A percentile compares a stretch with the other conserved stretches of the same genome.
Evolutionary conservation across 2,797 vertebrate species (phyloP).

Genomic region (Todus mexicanus): DNA sequence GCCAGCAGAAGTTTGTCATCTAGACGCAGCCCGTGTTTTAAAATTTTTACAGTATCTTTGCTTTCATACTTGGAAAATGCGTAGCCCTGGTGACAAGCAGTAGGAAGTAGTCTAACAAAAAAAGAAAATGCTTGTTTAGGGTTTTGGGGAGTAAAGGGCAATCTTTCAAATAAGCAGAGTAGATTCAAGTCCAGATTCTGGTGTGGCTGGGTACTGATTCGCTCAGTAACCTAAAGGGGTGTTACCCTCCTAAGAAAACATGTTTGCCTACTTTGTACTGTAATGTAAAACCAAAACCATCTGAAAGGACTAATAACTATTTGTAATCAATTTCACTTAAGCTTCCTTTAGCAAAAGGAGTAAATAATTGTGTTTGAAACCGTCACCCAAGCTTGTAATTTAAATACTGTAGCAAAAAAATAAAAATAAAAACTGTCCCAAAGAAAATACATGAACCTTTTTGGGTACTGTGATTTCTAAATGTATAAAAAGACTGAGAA

Average conservation of each 20-base stretch:
- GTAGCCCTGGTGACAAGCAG: background rate
- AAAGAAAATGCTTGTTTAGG: background rate
- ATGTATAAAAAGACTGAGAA: background rate
- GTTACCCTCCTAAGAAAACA: slow-evolving; percentile 3
- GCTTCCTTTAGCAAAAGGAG: slow-evolving; percentile 45
- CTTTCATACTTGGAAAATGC: background rate
- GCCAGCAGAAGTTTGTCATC: slow-evolving; percentile 9
- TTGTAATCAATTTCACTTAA: slow-evolving; percentile 60
- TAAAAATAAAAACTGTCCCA: slow-evolving; percentile 64
- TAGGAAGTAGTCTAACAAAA: background rate
- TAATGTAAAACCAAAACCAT: slow-evolving; percentile 33
- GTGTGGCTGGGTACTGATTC: slow-evolving; percentile 26
- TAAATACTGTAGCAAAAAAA: slow-evolving; percentile 62
- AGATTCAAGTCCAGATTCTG: slow-evolving; percentile 8
- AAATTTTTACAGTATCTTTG: background rate
- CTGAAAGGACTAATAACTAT: slow-evolving; percentile 43
- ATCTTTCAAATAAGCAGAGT: background rate
- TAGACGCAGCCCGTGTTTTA: background rate
- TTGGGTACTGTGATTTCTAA: slow-evolving; percentile 44
- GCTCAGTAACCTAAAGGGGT: slow-evolving; percentile 13
- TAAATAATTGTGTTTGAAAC: slow-evolving; percentile 66
- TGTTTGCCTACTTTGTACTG: slow-evolving; percentile 37
- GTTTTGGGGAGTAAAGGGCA: slow-evolving; percentile 5
- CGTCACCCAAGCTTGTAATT: slow-evolving; percentile 70
- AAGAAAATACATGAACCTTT: slow-evolving; percentile 52